Conservation (phyloP, 2,113 vertebrate genomes). For the Cairina moschata region DNA sequence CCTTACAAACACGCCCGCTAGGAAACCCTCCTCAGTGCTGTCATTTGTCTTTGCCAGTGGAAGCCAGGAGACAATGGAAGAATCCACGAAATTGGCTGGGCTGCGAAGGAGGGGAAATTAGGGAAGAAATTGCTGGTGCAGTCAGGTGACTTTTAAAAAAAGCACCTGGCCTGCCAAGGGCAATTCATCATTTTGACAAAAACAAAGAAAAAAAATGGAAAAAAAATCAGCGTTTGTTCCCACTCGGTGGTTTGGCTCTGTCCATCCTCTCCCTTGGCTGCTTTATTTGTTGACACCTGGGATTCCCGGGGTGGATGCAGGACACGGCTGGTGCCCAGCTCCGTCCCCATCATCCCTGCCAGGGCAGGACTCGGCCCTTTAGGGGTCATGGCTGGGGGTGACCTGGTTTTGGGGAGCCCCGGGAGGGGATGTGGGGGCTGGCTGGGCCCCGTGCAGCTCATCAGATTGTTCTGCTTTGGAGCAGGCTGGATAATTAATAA, state of each 20-base stretch:
- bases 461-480: neutral
- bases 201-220: neutral
- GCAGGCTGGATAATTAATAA: neutral
- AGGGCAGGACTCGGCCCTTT: too few species aligned
- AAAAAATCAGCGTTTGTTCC: neutral
- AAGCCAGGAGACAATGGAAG: accelerated
- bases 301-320: accelerated
- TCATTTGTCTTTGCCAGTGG: neutral
- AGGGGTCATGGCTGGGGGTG: neutral
- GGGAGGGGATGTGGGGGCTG: accelerated
- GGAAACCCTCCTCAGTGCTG: accelerated
- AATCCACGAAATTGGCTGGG: neutral
- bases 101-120: neutral
- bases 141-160: neutral
- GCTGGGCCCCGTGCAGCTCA: accelerated
- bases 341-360: neutral
- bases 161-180: neutral
- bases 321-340: neutral
- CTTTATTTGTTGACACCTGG: neutral
- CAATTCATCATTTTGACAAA: neutral
- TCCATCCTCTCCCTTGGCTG: neutral
- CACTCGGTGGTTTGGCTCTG: accelerated
- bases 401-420: neutral
- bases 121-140: neutral
- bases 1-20: neutral